A percentile compares a stretch with the other conserved stretches of the same genome.
Evolutionary conservation across 2,888 invertebrate genomes (phyloP).

Genomic region (Platycheirus rosarum): DNA sequence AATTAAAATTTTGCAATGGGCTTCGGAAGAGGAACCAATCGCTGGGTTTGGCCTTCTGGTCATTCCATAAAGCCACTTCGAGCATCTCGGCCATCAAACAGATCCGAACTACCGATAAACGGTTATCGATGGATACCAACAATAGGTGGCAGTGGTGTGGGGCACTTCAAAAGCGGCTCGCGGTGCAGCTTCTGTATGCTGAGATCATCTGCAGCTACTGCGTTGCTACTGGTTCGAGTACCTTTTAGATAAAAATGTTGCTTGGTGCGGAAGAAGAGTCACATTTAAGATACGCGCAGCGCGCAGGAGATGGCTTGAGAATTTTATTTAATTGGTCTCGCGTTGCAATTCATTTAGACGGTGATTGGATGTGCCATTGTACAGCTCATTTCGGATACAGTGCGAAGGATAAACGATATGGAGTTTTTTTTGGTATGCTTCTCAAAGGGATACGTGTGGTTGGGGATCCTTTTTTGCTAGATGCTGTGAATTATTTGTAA

Average conservation of each 20-base stretch:
- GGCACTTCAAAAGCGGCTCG: slow-evolving; percentile 72
- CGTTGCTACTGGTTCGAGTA: slow-evolving; percentile 11
- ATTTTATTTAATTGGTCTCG: slow-evolving; percentile 73
- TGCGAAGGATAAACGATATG: slow-evolving; percentile 58
- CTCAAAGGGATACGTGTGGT: no score
- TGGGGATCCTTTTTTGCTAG: slow-evolving; percentile 18
- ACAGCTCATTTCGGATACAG: slow-evolving; percentile 67
- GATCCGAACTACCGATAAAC: slow-evolving; percentile 69
- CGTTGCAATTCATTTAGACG: slow-evolving; percentile 70
- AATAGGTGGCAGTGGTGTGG: slow-evolving; percentile 66
- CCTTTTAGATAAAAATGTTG: slow-evolving; percentile 51
- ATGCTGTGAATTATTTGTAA: slow-evolving; percentile 56
- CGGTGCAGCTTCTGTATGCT: no score
- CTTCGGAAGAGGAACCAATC: slow-evolving; percentile 2
- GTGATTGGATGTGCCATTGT: slow-evolving; percentile 61
- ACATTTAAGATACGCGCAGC: background rate
- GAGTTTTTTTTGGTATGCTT: slow-evolving; percentile 12
- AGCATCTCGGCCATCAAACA: slow-evolving; percentile 67
- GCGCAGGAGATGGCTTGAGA: slow-evolving; percentile 41
- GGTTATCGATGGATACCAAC: slow-evolving; percentile 73
- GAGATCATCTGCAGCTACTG: slow-evolving; percentile 31
- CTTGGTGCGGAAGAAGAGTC: slow-evolving; percentile 10
- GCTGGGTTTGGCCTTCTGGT: slow-evolving; percentile 33
- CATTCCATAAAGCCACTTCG: slow-evolving; percentile 49
- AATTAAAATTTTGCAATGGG: slow-evolving; percentile 65